Evolutionary conservation across 2,888 invertebrate genomes (phyloP).

Genomic region (Netelia virgata): DNA sequence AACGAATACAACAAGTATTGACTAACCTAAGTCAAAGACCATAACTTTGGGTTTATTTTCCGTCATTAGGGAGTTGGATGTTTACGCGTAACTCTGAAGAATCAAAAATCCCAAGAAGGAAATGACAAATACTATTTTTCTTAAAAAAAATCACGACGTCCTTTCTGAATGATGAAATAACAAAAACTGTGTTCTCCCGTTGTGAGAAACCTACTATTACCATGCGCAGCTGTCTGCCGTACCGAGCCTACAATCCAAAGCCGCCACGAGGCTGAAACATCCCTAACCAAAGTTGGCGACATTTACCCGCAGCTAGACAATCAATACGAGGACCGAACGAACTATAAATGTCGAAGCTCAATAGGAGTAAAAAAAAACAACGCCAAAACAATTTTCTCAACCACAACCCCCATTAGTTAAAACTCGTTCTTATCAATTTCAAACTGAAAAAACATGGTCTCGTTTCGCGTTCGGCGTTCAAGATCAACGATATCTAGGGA

Average conservation of each 20-base stretch:
- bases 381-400: not conserved
- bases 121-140: not conserved
- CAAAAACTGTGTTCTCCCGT: constrained; percentile 7
- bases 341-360: not conserved
- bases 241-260: not conserved
- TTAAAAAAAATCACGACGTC: not conserved
- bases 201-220: not conserved
- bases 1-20: constrained; percentile 11
- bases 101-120: not conserved
- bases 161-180: not conserved
- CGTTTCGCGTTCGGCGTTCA: not conserved
- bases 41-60: constrained; percentile 83
- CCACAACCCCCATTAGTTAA: not conserved
- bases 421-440: not conserved
- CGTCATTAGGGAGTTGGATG: constrained; percentile 62
- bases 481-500: constrained; percentile 10
- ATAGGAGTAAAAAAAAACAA: not conserved
- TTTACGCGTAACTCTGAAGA: not conserved
- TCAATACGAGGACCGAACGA: not conserved
- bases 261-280: not conserved
- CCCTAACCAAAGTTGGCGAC: constrained; percentile 2
- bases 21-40: constrained; percentile 86
- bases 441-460: not conserved
- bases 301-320: not conserved
- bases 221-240: not conserved